Evolutionary conservation across 2,888 invertebrate species (phyloP).

Genomic region (Diarsia rubi): DNA sequence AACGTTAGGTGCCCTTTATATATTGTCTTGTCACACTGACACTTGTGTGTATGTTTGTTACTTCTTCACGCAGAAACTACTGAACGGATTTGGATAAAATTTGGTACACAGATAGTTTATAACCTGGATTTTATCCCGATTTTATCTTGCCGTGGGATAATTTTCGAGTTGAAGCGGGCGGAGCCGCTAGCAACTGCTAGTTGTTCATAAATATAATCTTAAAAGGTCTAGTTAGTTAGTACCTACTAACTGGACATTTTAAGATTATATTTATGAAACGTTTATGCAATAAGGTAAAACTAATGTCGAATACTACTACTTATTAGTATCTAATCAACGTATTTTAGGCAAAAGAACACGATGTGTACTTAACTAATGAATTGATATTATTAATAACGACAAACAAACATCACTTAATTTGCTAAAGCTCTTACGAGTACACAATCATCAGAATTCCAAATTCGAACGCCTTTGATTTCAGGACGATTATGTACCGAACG

Average conservation of each 20-base stretch:
- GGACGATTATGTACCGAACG: constrained; percentile 82
- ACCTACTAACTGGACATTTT: background rate
- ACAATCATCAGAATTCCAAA: constrained; percentile 80
- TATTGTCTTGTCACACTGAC: background rate
- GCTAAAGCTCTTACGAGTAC: constrained; percentile 79
- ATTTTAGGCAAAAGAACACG: no score
- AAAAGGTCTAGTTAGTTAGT: no score
- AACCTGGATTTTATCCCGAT: no score
- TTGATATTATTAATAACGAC: constrained; percentile 57
- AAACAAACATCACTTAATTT: constrained; percentile 81
- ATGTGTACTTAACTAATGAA: constrained; percentile 6
- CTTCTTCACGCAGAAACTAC: no score
- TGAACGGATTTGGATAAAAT: no score
- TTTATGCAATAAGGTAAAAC: background rate
- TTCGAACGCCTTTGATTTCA: constrained; percentile 83
- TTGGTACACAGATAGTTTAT: no score
- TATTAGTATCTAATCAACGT: background rate
- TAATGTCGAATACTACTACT: background rate
- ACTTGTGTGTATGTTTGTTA: no score
- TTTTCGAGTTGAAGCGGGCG: no score
- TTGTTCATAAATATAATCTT: no score
- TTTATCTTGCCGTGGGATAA: no score
- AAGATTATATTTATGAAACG: background rate
- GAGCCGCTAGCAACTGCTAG: no score
- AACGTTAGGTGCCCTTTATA: background rate